Evolutionary conservation across 2,113 vertebrate genomes (phyloP), one percentile per base, ranked within the genome.

Genomic region (Sphyrna mokarran): DNA sequence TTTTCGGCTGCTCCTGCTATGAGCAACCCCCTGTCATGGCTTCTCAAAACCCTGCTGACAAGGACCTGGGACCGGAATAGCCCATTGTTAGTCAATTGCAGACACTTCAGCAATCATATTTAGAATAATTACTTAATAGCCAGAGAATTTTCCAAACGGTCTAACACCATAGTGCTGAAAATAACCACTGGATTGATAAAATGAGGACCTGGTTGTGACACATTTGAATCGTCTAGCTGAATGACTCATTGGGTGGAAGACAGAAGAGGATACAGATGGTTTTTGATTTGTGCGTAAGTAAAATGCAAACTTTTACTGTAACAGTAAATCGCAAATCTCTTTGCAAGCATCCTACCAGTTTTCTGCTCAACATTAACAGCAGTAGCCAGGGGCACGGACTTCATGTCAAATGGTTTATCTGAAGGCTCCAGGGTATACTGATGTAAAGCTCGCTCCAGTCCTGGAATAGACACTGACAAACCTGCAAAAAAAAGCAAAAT

Each of bases 331-430:
- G 54, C 29, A 61, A 26, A 14, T 61, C 54, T 7, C 87, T 63
- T 6, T 63, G 29, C 10, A 29, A 89, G 20, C 80, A 80, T 18
- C 70, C 58, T 97, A 99, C 99, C 99, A 94, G 98, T 97, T 97
- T 99, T 99, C 97, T 99, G 99, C 43, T 99, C 99, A 95, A 98
- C 97, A 96, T 98, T 96, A 0, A 98, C 98, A 0, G 98, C 98
- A 0, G 98, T 98, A 6, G 98, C 99, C 96, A 99, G 97, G 0
- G 99, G 99, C 96, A 99, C 97, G 0, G 98, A 98, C 97, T 98
- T 99, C 98, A 99, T 98, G 97, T 99, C 99, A 72, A 99, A 99
- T 0, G 99, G 98, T 95, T 98, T 99, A 94, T 99, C 99, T 0
- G 98, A 98, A 54, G 99, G 99, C 68, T 99, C 98, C 97, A 99